These are phyloP conservation scores for Mesaphorura yosii DNA, from an alignment of 1,140 invertebrate species.

Conservation along the genomic window DNA sequence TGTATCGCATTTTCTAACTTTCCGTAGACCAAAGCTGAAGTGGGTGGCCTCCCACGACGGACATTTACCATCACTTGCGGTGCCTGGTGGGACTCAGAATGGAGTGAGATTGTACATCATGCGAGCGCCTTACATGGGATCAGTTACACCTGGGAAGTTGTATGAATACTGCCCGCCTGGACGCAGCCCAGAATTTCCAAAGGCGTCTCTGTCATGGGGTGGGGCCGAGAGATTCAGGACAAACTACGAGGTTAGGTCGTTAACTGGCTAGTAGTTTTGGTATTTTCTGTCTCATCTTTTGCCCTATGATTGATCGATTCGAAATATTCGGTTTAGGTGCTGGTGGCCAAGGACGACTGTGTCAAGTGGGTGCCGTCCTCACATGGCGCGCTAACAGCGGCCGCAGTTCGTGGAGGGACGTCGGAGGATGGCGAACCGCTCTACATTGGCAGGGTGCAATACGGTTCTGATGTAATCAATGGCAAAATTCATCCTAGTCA, in stretches of 20 bases:
- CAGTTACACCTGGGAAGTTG: conserved; percentile 61
- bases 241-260: conserved; percentile 54
- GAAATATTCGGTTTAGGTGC: no score
- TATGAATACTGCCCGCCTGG: no score
- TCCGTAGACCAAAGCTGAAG: no score
- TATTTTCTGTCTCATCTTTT: background rate
- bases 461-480: conserved; percentile 44
- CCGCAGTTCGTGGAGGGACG: conserved; percentile 57
- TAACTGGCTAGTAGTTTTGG: background rate
- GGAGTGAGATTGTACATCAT: conserved; percentile 61
- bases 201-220: conserved; percentile 45
- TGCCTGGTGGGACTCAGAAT: conserved; percentile 63
- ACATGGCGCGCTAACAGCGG: conserved; percentile 36
- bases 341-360: conserved; percentile 9
- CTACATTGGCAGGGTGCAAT: conserved; percentile 46
- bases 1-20: no score
- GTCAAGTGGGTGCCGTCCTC: conserved; percentile 17
- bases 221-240: conserved; percentile 57
- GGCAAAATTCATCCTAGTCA: conserved; percentile 58
- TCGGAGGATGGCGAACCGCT: conserved; percentile 61
- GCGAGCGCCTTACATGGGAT: conserved; percentile 58
- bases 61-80: conserved; percentile 54
- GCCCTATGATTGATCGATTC: no score
- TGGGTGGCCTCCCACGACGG: conserved; percentile 57
- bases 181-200: conserved; percentile 22